Conservation (phyloP, 2,113 vertebrate genomes). For the Tragelaphus buxtoni region DNA sequence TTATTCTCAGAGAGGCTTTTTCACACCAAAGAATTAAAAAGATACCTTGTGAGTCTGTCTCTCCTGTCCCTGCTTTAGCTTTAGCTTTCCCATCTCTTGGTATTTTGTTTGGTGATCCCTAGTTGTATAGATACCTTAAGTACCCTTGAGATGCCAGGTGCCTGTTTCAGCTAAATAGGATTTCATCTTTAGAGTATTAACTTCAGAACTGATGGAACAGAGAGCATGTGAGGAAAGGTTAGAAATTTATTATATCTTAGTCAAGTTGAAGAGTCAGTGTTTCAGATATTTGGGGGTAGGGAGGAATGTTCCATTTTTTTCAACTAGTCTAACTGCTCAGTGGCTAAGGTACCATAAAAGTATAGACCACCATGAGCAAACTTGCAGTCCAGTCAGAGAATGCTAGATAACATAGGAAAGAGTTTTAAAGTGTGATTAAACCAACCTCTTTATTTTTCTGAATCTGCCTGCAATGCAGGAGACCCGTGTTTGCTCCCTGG, state of each 20-base stretch:
- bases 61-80: background rate
- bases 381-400: background rate
- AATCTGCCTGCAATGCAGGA: background rate
- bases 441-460: background rate
- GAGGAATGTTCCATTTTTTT: background rate
- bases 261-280: background rate
- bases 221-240: background rate
- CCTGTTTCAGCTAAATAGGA: background rate
- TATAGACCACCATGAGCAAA: background rate
- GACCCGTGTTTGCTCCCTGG: background rate
- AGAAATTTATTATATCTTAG: background rate
- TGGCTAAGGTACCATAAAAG: background rate
- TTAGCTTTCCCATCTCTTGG: background rate
- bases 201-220: background rate
- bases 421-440: background rate
- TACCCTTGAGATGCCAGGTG: background rate
- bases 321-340: background rate
- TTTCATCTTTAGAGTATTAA: background rate
- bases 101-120: background rate
- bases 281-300: background rate
- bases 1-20: background rate
- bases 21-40: background rate
- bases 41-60: background rate
- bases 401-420: background rate
- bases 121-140: background rate